Base-by-base conservation (phyloP, 2,113 vertebrate species). In the Brachypteracias leptosomus region DNA sequence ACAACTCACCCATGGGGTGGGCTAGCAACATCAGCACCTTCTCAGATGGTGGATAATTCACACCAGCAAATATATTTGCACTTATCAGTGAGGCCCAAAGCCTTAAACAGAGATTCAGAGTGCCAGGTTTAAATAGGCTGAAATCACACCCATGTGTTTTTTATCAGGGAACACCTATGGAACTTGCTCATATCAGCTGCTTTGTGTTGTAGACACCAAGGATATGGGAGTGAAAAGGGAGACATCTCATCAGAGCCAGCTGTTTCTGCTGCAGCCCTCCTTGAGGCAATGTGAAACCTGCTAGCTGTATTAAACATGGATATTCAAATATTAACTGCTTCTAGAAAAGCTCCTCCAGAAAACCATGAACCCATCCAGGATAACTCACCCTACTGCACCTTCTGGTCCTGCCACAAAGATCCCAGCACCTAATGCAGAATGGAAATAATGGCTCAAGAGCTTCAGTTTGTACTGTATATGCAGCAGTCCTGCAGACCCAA, bases 381-480 rank as follows among this genome's bases (percentile, higher is more conserved):
- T 6, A 92, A 62, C 22, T 80, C 16, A 28, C 10, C 22, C 55
- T 46, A 16, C 10, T 22, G 31, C 19, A 77, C 42, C 38, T 54
- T 75, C 46, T n/a, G 36, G 58, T 28, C 33, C 18, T 1, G 9
- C 6, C 61, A 74, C 55, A 58, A 73, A 84, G 47, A 7, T 49
- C 13, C 20, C 54, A 66, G 67, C 16, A 62, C 35, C 71, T 36
- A 26, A 76, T 76, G 70, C 19, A 58, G 77, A 54, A 63, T 36
- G 29, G 22, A 66, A 77, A 42, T 3, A 14, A 55, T 11, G 9
- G 62, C 35, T 36, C 26, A 35, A 26, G 72, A 51, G 47, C 59
- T 70, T 49, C 67, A 35, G 13, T 24, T 63, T 19, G 58, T n/a
- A 36, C 15, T 0, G 5, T 38, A 42, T 0, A 42, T 0, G 0